Evolutionary conservation across 1,140 invertebrate genomes (phyloP).

Genomic region (Bombus breviceps): DNA sequence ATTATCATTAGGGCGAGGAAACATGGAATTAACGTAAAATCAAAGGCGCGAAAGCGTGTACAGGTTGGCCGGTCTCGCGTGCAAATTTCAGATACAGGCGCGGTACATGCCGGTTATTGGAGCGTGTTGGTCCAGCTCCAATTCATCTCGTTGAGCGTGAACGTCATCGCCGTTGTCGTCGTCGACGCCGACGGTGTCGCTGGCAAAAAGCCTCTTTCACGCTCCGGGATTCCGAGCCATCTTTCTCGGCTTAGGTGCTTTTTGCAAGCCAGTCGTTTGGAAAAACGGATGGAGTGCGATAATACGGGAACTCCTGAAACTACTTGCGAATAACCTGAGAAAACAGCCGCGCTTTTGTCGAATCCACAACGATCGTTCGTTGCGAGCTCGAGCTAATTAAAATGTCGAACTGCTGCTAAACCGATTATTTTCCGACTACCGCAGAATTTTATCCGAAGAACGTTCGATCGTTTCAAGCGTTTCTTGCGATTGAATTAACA

Average conservation of each 20-base stretch:
- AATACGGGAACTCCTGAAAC: conserved; percentile 45
- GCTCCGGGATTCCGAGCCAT: conserved; percentile 47
- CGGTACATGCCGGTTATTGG: neutral
- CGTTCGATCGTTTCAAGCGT: no score
- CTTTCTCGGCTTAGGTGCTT: conserved; percentile 54
- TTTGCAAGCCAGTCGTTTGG: conserved; percentile 32
- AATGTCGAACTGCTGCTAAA: neutral
- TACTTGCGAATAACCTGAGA: conserved; percentile 41
- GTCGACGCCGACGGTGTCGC: conserved; percentile 14
- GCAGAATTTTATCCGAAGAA: no score
- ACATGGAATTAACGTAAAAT: neutral
- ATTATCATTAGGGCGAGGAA: neutral
- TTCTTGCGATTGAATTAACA: no score
- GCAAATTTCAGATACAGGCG: neutral
- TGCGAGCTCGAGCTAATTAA: neutral
- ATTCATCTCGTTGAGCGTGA: conserved; percentile 50
- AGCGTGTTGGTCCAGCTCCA: conserved; percentile 20
- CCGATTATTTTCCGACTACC: no score
- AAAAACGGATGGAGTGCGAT: conserved; percentile 62
- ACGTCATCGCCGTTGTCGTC: conserved; percentile 11
- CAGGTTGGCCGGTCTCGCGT: neutral
- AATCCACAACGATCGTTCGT: neutral
- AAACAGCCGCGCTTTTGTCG: neutral
- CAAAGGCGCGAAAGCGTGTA: neutral
- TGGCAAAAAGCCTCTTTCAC: conserved; percentile 63